Evolutionary conservation across 30 jellyfish, hydroid and myxozoan species (phyloP).

Genomic region (Catostylus mosaicus): DNA sequence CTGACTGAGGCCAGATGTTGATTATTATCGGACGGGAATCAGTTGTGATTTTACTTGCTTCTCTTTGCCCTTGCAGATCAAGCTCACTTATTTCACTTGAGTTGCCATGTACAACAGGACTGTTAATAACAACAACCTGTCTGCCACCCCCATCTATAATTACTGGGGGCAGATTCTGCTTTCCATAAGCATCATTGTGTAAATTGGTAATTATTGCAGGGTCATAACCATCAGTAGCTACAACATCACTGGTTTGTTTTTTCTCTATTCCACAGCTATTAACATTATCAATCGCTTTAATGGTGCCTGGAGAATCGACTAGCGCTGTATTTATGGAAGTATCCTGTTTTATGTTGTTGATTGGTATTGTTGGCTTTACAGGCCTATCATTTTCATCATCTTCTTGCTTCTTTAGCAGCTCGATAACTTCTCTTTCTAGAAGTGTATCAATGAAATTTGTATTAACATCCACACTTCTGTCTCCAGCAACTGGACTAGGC

Average conservation of each 20-base stretch:
- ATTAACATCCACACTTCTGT: background rate
- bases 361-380: background rate
- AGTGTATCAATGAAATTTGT: conserved; percentile 22
- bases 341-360: background rate
- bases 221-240: background rate
- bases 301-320: background rate
- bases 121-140: conserved; percentile 70
- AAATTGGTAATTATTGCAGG: background rate
- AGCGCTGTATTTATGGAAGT: background rate
- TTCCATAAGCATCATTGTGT: background rate
- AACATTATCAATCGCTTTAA: background rate
- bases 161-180: conserved; percentile 46
- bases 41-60: conserved; percentile 11
- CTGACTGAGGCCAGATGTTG: conserved; percentile 75
- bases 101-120: conserved; percentile 49
- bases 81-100: conserved; percentile 7
- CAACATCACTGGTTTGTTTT: background rate
- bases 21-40: conserved; percentile 51
- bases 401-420: conserved; percentile 38
- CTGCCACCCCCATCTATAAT: conserved; percentile 70
- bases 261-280: conserved; percentile 3
- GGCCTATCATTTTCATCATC: background rate
- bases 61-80: conserved; percentile 23
- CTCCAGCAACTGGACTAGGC: background rate
- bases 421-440: conserved; percentile 54